Percentiles rank a stretch among this genome's conserved stretches.
phyloP scores from a whole-genome alignment of 2,888 invertebrate genomes.

The Erpobdella octoculata region DNA sequence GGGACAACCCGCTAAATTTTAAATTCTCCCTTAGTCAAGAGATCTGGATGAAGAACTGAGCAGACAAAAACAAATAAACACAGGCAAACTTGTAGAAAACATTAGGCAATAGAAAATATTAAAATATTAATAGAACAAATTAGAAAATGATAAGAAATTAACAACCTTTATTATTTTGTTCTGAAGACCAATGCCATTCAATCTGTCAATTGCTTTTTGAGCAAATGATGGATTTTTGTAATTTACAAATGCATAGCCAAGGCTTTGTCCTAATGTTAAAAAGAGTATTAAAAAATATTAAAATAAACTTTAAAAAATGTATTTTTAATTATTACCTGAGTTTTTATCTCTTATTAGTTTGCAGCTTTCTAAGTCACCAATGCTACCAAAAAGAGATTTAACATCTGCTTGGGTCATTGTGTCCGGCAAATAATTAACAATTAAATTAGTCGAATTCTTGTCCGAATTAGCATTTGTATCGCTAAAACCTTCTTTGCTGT shows the following conservation, averaged over 20 bases:
- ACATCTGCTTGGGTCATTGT: background rate
- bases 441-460: background rate
- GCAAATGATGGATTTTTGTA: background rate
- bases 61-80: no score
- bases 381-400: constrained; percentile 2
- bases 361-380: background rate
- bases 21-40: no score
- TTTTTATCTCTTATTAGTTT: background rate
- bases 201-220: background rate
- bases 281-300: no score
- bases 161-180: constrained; percentile 2
- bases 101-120: background rate
- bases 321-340: no score
- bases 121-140: no score
- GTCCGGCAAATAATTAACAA: constrained; percentile 8
- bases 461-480: no score
- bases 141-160: no score
- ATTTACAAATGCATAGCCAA: background rate
- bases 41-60: no score
- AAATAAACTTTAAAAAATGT: background rate
- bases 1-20: no score
- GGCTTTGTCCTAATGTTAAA: background rate
- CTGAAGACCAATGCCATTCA: constrained; percentile 5
- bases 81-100: no score
- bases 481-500: no score